phyloP scores from a whole-genome alignment of 2,888 invertebrate genomes.

The Pristionchus entomophagus region DNA sequence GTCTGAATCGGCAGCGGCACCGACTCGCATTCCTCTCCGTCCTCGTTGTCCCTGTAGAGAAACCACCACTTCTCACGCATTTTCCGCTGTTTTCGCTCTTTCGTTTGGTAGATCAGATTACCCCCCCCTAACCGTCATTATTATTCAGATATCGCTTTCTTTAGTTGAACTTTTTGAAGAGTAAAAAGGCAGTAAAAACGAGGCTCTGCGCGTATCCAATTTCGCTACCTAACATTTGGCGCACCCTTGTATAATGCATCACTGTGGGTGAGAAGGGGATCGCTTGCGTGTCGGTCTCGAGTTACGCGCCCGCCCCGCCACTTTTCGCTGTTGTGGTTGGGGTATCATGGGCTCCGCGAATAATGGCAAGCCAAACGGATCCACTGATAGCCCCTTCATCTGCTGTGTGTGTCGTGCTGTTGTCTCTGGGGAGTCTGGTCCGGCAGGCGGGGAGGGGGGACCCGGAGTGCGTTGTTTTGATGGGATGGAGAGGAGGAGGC shows the following conservation, averaged over 20 bases:
- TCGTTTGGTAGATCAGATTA: background rate
- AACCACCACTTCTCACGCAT: background rate
- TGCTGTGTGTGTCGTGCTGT: background rate
- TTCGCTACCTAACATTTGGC: background rate
- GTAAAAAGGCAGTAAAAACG: background rate
- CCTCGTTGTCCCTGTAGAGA: conserved; percentile 65
- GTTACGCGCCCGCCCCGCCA: too few relatives aligned
- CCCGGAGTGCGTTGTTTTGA: conserved; percentile 8
- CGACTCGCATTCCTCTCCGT: conserved; percentile 82
- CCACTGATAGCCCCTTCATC: background rate
- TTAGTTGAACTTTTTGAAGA: too few relatives aligned
- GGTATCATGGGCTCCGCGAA: background rate
- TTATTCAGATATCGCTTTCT: too few relatives aligned
- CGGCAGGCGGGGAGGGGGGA: background rate
- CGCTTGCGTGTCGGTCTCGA: too few relatives aligned
- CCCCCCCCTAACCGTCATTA: background rate
- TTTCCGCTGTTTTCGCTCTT: background rate
- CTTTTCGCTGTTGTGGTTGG: too few relatives aligned
- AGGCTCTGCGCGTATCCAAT: background rate
- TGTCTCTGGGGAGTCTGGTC: background rate
- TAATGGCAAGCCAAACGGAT: too few relatives aligned
- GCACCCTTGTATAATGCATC: conserved; percentile 13
- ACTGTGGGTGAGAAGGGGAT: background rate
- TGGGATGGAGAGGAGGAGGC: background rate
- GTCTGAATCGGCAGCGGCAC: conserved; percentile 96